Evolutionary conservation across 1,140 invertebrate genomes (phyloP), one percentile per base, ranked within the genome.

Genomic region (Euura saliciscinereae): DNA sequence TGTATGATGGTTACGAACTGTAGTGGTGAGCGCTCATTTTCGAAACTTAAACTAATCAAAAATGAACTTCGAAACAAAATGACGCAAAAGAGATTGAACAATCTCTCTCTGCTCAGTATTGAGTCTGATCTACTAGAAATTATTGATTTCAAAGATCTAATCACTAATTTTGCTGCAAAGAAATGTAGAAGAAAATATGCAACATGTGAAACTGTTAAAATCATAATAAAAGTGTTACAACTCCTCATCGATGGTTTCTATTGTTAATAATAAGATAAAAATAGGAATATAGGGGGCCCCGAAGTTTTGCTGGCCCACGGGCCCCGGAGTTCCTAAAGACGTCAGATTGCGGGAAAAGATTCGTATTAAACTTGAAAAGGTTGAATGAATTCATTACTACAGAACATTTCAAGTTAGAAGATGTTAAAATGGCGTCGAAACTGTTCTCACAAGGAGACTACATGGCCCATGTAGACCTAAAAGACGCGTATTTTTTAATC

Each of bases 361-460:
- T 79, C 69, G 74, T 79, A 66, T 70, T 79, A 66, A 79, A 79
- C 74, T 69, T 78, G 28, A 77, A 80, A 71, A 66, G 70, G 2
- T 66, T 79, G n/a, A 80, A 80, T 73, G 67, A 76, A 64, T 80
- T 78, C 72, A 74, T 80, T 10, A 13, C 69, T 44, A 70, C 77
- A 10, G 46, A 46, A 46, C 78, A 79, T 70, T 80, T 80, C 68
- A 80, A 79, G 75, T 65, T 79, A 70, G 78, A 79, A 68, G 75
- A 79, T 66, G 45, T 74, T 44, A 73, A 74, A 66, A 75, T 75
- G 42, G 76, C 68, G 3, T 71, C 65, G 10, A 74, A 77, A 71
- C 74, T 78, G 64, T 45, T 74, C 8, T 70, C 69, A 6, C n/a
- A 65, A 43, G 66, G 74, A 74, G 72, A 44, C 69, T 77, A 70